phyloP scores from a whole-genome alignment of 2,888 invertebrate species.

The Ennomos fuscantarius region DNA sequence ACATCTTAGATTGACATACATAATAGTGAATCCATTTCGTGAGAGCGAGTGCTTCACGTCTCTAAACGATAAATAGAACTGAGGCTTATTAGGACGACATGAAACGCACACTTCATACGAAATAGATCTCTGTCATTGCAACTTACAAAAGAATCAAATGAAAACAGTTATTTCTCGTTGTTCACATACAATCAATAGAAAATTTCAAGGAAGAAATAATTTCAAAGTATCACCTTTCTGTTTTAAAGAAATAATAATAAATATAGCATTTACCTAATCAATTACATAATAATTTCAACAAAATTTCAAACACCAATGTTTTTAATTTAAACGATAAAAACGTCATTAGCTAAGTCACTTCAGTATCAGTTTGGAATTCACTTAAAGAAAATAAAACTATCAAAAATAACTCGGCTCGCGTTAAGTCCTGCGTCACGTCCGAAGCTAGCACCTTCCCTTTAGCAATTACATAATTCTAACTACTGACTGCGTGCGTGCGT shows the following conservation, averaged over 20 bases:
- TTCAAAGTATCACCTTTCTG: constrained; percentile 78
- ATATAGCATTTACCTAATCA: constrained; percentile 82
- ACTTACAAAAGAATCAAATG: constrained; percentile 63
- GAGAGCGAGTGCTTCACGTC: constrained; percentile 17
- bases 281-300: constrained; percentile 85
- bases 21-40: constrained; percentile 47
- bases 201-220: constrained; percentile 85
- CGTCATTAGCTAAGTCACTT: constrained; percentile 81
- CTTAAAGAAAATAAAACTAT: constrained; percentile 84
- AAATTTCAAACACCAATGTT: constrained; percentile 82
- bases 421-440: constrained; percentile 83
- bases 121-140: constrained; percentile 49
- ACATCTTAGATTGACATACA: constrained; percentile 55
- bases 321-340: constrained; percentile 73
- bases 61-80: constrained; percentile 25
- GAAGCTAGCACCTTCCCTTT: constrained; percentile 85
- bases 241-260: constrained; percentile 82
- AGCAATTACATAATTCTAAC: constrained; percentile 83
- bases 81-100: constrained; percentile 22
- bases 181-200: constrained; percentile 69
- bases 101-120: constrained; percentile 49
- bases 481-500: constrained; percentile 76
- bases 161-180: constrained; percentile 67
- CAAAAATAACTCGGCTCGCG: constrained; percentile 85
- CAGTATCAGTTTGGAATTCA: constrained; percentile 79